Percentiles rank a stretch among this genome's conserved stretches.
phyloP scores from a whole-genome alignment of 1,140 invertebrate species.

The Stratiolaelaps scimitus region DNA sequence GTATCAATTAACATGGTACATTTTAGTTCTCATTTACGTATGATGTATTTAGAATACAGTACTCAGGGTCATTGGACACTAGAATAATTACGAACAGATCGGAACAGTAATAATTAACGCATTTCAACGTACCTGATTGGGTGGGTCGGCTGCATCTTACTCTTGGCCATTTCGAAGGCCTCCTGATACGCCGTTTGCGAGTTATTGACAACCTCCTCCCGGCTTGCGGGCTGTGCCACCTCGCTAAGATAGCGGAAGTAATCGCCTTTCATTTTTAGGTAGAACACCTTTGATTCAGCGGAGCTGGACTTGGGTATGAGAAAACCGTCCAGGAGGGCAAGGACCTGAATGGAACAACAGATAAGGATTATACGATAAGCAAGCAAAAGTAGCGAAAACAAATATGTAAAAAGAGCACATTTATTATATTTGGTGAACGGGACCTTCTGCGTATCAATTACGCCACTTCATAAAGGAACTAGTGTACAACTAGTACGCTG shows the following conservation, averaged over 20 bases:
- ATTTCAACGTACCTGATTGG: slow-evolving; percentile 51
- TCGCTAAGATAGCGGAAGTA: slow-evolving; percentile 96
- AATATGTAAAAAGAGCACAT: no score
- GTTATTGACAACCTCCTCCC: slow-evolving; percentile 63
- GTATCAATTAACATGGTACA: no score
- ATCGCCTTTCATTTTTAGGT: slow-evolving; percentile 97
- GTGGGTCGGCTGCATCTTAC: slow-evolving; percentile 92
- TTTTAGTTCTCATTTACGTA: no score
- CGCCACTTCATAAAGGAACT: no score
- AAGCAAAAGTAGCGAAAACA: no score
- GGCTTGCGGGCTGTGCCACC: slow-evolving; percentile 51
- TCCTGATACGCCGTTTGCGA: slow-evolving; percentile 95
- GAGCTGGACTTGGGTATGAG: slow-evolving; percentile 87
- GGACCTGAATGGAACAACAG: slow-evolving; percentile 50
- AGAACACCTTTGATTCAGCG: slow-evolving; percentile 93
- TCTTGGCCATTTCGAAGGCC: slow-evolving; percentile 94
- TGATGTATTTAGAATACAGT: no score
- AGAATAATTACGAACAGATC: no score
- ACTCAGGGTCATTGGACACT: no score
- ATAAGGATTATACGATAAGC: slow-evolving; percentile 30
- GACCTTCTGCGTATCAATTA: no score
- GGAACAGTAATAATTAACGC: no score
- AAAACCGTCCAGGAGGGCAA: slow-evolving; percentile 72
- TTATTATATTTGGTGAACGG: no score
- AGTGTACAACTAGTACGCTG: no score